These are phyloP conservation scores for Orbicella faveolata DNA, from an alignment of 64 coral and sea anemone genomes.

Conservation along the genomic window DNA sequence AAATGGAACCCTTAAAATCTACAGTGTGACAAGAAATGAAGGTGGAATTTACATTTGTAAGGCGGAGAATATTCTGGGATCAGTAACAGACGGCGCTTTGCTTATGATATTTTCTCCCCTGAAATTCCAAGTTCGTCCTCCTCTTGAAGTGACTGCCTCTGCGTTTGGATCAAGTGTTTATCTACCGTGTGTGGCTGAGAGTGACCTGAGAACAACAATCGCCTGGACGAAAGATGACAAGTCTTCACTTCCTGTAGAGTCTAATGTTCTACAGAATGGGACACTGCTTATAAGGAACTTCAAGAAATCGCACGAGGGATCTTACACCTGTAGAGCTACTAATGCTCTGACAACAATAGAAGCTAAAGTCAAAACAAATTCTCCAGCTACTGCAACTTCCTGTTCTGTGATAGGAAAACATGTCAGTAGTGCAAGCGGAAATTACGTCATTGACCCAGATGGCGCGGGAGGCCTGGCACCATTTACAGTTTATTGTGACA, in stretches of 20 bases:
- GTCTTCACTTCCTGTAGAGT: too few relatives aligned
- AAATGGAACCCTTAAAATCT: not conserved
- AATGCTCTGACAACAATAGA: too few relatives aligned
- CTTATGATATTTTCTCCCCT: not conserved
- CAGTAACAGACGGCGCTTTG: not conserved
- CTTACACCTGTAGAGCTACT: too few relatives aligned
- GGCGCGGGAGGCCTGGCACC: not conserved
- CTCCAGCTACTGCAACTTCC: too few relatives aligned
- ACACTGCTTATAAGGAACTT: too few relatives aligned
- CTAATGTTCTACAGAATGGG: too few relatives aligned
- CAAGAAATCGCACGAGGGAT: too few relatives aligned
- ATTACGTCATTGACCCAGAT: too few relatives aligned
- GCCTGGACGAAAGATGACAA: too few relatives aligned
- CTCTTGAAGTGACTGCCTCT: not conserved
- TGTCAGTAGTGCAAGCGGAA: too few relatives aligned
- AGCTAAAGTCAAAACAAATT: too few relatives aligned
- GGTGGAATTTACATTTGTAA: not conserved
- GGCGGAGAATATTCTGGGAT: not conserved
- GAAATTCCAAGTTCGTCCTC: conserved; percentile 26
- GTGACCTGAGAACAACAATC: conserved; percentile 30
- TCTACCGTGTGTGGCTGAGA: conserved; percentile 34
- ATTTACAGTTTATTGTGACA: conserved; percentile 5
- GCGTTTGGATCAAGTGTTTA: not conserved
- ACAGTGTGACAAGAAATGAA: not conserved
- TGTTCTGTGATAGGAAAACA: too few relatives aligned